Conservation (phyloP, 2,888 invertebrate genomes). For the Adelphocoris suturalis region DNA sequence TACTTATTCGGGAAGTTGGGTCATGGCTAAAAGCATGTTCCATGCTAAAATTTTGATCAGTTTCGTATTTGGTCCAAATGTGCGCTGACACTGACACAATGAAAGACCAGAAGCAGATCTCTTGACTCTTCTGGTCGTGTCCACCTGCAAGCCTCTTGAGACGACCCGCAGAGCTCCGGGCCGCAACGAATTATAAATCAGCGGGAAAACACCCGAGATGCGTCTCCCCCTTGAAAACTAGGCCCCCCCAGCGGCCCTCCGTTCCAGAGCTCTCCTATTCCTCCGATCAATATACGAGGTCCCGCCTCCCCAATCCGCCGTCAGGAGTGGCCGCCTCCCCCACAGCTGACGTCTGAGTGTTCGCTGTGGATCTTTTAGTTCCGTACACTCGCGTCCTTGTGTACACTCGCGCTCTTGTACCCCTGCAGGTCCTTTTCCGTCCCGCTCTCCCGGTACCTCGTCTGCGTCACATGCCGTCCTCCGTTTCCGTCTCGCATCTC, state of each 20-base stretch:
- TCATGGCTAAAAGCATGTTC: too few species aligned
- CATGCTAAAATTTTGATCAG: too few species aligned
- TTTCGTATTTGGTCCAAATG: too few species aligned
- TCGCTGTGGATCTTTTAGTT: slow-evolving; percentile 13
- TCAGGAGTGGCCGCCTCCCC: slow-evolving; percentile 20
- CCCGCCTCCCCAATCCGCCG: slow-evolving; percentile 26
- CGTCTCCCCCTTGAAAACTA: neutral
- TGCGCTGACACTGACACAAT: too few species aligned
- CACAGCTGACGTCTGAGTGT: slow-evolving; percentile 10
- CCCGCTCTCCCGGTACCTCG: neutral
- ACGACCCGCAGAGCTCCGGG: neutral
- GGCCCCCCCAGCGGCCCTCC: neutral
- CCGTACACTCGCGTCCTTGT: neutral
- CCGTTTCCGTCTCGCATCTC: neutral
- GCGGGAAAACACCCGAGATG: slow-evolving; percentile 3
- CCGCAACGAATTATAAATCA: neutral
- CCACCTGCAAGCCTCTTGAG: neutral
- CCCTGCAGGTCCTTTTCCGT: neutral
- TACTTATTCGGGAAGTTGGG: too few species aligned
- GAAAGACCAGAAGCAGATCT: too few species aligned
- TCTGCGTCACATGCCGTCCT: slow-evolving; percentile 34
- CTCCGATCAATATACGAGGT: slow-evolving; percentile 53
- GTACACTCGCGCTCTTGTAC: too few species aligned
- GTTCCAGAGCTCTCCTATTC: neutral
- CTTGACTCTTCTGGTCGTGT: too few species aligned